Conservation (phyloP, 2,888 invertebrate genomes). For the Chirona hameri region DNA sequence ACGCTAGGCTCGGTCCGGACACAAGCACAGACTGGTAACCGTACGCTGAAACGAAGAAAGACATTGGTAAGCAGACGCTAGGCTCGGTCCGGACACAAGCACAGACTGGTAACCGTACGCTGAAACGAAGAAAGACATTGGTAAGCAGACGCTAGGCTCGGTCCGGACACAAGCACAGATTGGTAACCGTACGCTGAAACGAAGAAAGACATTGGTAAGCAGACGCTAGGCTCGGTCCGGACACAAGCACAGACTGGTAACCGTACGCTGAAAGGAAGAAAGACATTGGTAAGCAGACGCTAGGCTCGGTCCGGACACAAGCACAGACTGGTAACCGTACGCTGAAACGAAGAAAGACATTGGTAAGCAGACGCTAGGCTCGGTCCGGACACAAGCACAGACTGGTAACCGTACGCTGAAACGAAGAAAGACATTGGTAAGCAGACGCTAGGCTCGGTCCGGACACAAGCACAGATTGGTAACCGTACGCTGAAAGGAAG, state of each 20-base stretch:
- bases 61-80: too few relatives aligned
- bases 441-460: too few relatives aligned
- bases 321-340: not conserved
- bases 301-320: not conserved
- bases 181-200: conserved; percentile 3
- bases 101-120: not conserved
- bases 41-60: not conserved
- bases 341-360: not conserved
- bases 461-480: not conserved
- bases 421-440: too few relatives aligned
- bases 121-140: too few relatives aligned
- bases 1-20: not conserved
- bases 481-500: conserved; percentile 1
- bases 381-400: not conserved
- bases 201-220: too few relatives aligned
- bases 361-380: too few relatives aligned
- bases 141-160: too few relatives aligned
- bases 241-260: not conserved
- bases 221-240: too few relatives aligned
- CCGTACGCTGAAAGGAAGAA: not conserved
- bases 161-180: not conserved
- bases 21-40: not conserved
- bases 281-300: too few relatives aligned
- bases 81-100: not conserved
- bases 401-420: conserved; percentile 1